Base-by-base conservation (phyloP, 2,113 vertebrate species). In the Circaetus gallicus region DNA sequence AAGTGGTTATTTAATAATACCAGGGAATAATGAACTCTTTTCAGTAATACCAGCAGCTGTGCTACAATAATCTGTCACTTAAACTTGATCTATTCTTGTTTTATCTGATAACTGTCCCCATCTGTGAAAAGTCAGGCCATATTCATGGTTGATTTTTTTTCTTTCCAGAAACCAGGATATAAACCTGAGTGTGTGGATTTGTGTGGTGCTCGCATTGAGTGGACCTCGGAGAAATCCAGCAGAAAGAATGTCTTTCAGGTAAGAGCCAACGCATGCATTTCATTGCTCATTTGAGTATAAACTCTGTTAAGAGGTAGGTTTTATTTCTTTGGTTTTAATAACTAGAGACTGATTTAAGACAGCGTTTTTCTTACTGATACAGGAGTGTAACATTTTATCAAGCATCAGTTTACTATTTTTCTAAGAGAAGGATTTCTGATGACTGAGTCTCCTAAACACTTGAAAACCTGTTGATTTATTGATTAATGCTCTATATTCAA, bases 211-310 rank as follows among this genome's bases (percentile, higher is more conserved):
- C 93, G 95, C 17, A 98, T 99, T 69, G 99, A 98, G 61, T 99
- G 99, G 99, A 97, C 98, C 66, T 98, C 97, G 24, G 99, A 99
- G 95, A 99, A 99, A 97, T 99, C 99, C 72, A 99, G 99, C 97
- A 98, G 97, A 90, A 99, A 98, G 97, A 98, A 99, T 36, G 99
- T 99, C 63, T 97, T 99, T 97, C 98, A 99, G 98, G 99, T 99
- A 98, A 95, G 98, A 97, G 63, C 32, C 81, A 94, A 53, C 16
- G 19, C 91, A 56, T 93, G 84, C 7, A 5, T 82, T 94, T 58
- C 11, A 83, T 72, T 61, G 36, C 70, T 97, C 45, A 7, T 52
- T 77, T 81, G 40, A 92, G 92, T 61, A 45, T 63, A 78, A 88
- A 38, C 34, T 94, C 71, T 94, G 67, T 52, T 59, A 91, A 95